Base-by-base conservation (phyloP, 1,140 invertebrate genomes). In the Oppia nitens region DNA sequence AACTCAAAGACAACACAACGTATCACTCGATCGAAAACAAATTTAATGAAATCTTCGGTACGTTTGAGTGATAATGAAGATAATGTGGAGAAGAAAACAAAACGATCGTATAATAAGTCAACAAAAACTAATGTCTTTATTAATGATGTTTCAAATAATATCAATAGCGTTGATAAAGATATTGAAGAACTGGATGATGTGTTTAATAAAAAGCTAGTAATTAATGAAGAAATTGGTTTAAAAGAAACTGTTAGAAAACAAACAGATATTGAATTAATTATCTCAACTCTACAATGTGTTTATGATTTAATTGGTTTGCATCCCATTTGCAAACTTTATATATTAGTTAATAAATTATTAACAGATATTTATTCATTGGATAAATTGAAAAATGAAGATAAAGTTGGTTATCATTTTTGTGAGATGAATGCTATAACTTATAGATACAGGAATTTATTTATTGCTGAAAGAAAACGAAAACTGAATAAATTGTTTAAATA, bases 371-470 rank as follows among this genome's bases (percentile, higher is more conserved):
- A 32, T 28, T 54, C 21, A n/a, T 56, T 47, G 4, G 4, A 20
- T 2, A 26, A 49, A 3, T 57, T 12, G 6, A 49, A 11, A 6
- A 55, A 28, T 27, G 3, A 3, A 20, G 3, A 11, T 2, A 9
- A 20, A 25, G 9, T 50, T 1, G 26, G 20, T 12, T 62, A 53
- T 55, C 52, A 62, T 47, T 47, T 62, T 3, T 17, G 29, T 21
- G 60, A 62, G 32, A 27, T 26, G 1, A 21, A 24, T 1, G 28
- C 48, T 55, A 3, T 20, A 25, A 6, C 48, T 21, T 27, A 53
- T 25, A 21, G 60, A n/a, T 62, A 62, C 51, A 48, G 56, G 32
- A 23, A 9, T 12, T 21, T 62, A 17, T 32, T 52, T 48, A 47
- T 26, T 52, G 32, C 48, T 21, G 12, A 47, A 9, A 52, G 28